Conservation (phyloP, 2,888 invertebrate genomes). For the Mesorhabditis spiculigera region DNA sequence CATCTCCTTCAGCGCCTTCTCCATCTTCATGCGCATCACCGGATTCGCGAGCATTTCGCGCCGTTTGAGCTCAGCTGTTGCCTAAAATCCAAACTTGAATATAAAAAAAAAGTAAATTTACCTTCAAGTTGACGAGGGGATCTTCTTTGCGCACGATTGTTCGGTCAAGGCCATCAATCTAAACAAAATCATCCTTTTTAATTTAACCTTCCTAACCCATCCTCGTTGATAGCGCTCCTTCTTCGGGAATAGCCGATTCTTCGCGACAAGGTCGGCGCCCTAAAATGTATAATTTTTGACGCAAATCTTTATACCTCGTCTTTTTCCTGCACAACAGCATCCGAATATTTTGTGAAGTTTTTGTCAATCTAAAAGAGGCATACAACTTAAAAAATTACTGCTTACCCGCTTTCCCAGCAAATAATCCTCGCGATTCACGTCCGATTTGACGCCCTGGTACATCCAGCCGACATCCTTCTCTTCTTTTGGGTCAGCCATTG, state of each 20-base stretch:
- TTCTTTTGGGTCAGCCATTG: slow-evolving; percentile 8
- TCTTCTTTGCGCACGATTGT: slow-evolving; percentile 45
- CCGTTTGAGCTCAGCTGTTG: slow-evolving; percentile 41
- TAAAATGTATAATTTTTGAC: neutral
- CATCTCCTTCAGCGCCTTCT: slow-evolving; percentile 38
- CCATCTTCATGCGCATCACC: slow-evolving; percentile 39
- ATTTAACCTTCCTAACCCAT: neutral
- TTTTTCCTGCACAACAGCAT: slow-evolving; percentile 44
- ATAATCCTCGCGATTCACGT: slow-evolving; percentile 52
- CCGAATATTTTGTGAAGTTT: slow-evolving; percentile 54
- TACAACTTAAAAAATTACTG: neutral
- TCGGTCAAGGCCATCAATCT: neutral
- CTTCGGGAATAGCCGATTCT: neutral
- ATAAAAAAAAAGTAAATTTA: slow-evolving; percentile 13
- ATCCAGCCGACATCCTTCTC: slow-evolving; percentile 47
- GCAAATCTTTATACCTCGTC: slow-evolving; percentile 15
- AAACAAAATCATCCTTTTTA: neutral
- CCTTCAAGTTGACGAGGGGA: slow-evolving; percentile 50
- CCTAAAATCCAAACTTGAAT: slow-evolving; percentile 14
- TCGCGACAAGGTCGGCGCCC: neutral
- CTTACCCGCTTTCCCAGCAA: slow-evolving; percentile 48
- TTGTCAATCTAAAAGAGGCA: slow-evolving; percentile 34
- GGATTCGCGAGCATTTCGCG: slow-evolving; percentile 50
- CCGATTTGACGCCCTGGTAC: slow-evolving; percentile 51
- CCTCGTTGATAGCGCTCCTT: neutral